Evolutionary conservation across 2,797 vertebrate genomes (phyloP).

Genomic region (Avahi laniger): DNA sequence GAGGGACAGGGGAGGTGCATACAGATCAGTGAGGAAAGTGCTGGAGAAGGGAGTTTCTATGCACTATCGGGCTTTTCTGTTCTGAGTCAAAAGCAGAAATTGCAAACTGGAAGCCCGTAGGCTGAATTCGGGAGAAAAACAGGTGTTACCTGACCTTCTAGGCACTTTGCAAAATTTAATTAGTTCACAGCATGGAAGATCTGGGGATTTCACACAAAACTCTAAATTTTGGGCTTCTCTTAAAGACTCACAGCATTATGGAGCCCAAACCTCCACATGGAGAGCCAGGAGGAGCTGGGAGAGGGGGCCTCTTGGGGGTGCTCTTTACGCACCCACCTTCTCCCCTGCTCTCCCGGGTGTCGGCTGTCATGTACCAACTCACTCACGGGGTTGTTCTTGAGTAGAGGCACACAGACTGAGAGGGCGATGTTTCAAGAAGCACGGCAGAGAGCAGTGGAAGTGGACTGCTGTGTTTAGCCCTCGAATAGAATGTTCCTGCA

Average conservation of each 20-base stretch:
- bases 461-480: background rate
- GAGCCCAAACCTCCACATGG: background rate
- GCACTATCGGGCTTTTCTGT: background rate
- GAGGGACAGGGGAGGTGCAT: background rate
- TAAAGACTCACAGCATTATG: background rate
- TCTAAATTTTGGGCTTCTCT: background rate
- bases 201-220: background rate
- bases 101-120: background rate
- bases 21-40: background rate
- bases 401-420: background rate
- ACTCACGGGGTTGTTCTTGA: rapidly evolving
- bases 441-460: background rate
- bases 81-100: background rate
- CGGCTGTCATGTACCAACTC: background rate
- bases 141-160: background rate
- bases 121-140: background rate
- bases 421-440: background rate
- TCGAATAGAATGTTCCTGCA: background rate
- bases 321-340: background rate
- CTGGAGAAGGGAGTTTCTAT: background rate
- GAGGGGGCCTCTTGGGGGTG: background rate
- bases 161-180: background rate
- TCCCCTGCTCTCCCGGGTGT: background rate
- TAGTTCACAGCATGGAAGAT: background rate
- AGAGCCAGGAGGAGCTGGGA: background rate